Base-by-base conservation (phyloP, 1,140 invertebrate species). In the Sarcophaga peregrina region DNA sequence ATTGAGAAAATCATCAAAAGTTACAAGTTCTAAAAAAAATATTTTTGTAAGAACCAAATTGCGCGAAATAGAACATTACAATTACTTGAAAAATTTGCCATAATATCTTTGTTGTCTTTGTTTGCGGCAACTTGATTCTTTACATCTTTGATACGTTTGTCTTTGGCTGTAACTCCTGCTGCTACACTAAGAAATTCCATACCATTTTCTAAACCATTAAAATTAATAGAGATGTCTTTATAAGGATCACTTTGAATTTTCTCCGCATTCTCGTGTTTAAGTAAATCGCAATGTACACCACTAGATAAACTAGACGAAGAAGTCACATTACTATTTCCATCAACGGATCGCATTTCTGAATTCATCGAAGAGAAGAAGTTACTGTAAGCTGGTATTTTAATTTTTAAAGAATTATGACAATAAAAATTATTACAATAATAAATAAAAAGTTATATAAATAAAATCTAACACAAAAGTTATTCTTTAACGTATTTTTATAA, bases 101-200 rank as follows among this genome's bases (percentile, higher is more conserved):
- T 85, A 0, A 88, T 85, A 46, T 89, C 90, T 81, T 89, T 90
- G 50, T 86, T 86, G 73, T 90, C 87, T 80, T 87, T 87, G 45
- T 87, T 83, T 73, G 89, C 87, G 13, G 84, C 85, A 1, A 85
- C 85, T 68, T 89, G 91, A 86, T 94, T 95, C 84, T 95, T 95
- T 2, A 93, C 94, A 88, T 96, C 95, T 86, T 96, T 96, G 46
- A 94, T 92, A 68, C 95, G 93, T 90, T 97, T 97, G 88, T 96
- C 96, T 90, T 96, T 96, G 54, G 95, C 95, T 5, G 95, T 95
- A 82, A 95, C 94, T 73, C 95, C 96, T 74, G 96, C 96, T 15
- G 95, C 95, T 47, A 96, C 93, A 83, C 94, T 95, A 5, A 97
- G 90, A 74, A 89, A 86, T 75, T 88, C 88, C 84, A 90, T 85